Evolutionary conservation across 2,888 invertebrate genomes (phyloP), one percentile per base, ranked within the genome.

Genomic region (Micropterix aruncella): DNA sequence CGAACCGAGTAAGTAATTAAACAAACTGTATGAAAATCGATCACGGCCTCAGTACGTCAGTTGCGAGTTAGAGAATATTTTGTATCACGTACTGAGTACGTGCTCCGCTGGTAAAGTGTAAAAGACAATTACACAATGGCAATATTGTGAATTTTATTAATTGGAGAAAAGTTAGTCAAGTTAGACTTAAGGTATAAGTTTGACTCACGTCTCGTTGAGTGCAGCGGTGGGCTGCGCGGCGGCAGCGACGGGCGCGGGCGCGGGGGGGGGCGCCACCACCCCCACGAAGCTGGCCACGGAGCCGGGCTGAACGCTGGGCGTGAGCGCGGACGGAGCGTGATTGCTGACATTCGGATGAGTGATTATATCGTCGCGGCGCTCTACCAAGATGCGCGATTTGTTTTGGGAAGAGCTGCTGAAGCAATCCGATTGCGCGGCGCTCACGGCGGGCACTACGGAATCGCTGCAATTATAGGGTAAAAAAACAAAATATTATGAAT

Each of bases 361-460:
- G 38, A 74, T 64, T 52, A 77, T 75, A 52, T 79, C 81, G 57
- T 80, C 81, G 45, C 76, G 75, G 52, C 77, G 80, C 61, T 90
- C 89, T 40, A 90, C 83, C 3, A 83, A 72, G 51, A 91, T 90
- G 41, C 83, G 78, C 52, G 87, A 88, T 62, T 83, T 85, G 51
- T 75, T 75, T 56, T 85, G 85, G 1, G 83, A 81, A 0, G 84
- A 83, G 16, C 80, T 83, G 48, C 85, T 82, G 62, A 87, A 87
- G 50, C 79, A 75, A 47, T 69, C 67, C 54, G 73, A 73, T 1
- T 64, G 50, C 15, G 65, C 62, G 14, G 74, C 71, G n/a, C 71
- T 65, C 44, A 64, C 60, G 0, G 56, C 58, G 16, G 75, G 72
- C 19, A 73, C 69, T 1, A 77, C 64, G 0, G 72, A 65, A 40